Evolutionary conservation across 1,140 invertebrate genomes (phyloP).

Genomic region (Hyphantria cunea): DNA sequence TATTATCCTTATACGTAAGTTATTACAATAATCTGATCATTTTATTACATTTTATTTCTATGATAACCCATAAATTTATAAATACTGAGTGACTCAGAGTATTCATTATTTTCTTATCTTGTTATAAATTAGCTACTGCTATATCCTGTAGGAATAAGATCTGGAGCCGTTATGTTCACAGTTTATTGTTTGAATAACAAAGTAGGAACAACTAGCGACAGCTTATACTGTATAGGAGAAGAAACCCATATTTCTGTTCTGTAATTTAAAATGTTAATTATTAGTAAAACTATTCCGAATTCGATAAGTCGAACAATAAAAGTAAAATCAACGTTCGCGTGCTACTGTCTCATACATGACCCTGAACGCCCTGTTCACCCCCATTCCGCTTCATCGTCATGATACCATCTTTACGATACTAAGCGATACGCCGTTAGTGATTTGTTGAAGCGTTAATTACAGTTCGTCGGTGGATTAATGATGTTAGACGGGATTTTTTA

Average conservation of each 20-base stretch:
- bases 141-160: too few species aligned
- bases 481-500: conserved; percentile 57
- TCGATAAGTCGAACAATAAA: conserved; percentile 27
- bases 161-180: too few species aligned
- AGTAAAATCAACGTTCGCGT: conserved; percentile 31
- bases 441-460: conserved; percentile 70
- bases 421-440: conserved; percentile 45
- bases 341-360: conserved; percentile 29
- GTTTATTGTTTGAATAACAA: too few species aligned
- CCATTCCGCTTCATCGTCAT: conserved; percentile 29
- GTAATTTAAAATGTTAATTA: too few species aligned
- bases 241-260: too few species aligned
- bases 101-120: too few species aligned
- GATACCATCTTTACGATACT: conserved; percentile 36
- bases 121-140: too few species aligned
- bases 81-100: too few species aligned
- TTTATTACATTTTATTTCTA: neutral
- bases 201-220: too few species aligned
- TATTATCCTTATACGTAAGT: neutral
- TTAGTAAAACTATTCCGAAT: neutral
- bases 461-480: conserved; percentile 59
- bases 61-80: neutral
- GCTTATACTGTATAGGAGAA: too few species aligned
- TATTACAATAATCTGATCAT: neutral
- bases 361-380: conserved; percentile 29